Base-by-base conservation (phyloP, 2,113 vertebrate genomes). In the Hemiprocne comata region DNA sequence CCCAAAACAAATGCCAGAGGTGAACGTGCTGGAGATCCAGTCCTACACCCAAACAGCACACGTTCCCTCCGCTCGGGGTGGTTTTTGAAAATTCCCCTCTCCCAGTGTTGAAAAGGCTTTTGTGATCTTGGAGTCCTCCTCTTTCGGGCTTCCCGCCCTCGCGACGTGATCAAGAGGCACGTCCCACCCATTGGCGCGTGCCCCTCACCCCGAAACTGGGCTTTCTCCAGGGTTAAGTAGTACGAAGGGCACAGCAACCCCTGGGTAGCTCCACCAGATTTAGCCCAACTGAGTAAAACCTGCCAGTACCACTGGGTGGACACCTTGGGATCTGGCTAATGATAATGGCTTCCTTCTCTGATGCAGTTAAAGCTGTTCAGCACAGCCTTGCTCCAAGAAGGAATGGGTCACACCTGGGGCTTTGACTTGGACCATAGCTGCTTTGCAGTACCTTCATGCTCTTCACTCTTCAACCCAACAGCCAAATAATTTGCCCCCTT, bases 1-100 rank as follows among this genome's bases (percentile, higher is more conserved):
- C 85, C 84, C 91, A 94, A 95, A 96, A 96, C 90, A 95, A 95
- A 76, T 0, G 36, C 95, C 88, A 96, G 89, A 71, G 91, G 87
- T 96, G 83, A 97, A 97, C 87, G 80, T 95, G 88, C 81, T 85
- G 82, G 80, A 94, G 94, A 96, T 90, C 81, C 83, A 97, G 90
- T 81, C 90, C 80, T 95, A 93, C 88, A 92, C 66, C 76, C 83
- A 90, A 92, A 87, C 77, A 96, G 85, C 64, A 92, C 83, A 91
- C 20, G 5, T 62, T 94, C 93, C 44, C 80, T 84, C 91, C 0
- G 76, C 93, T 89, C 2, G 4, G 66, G 90, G 94, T 96, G 76
- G 46, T 94, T 94, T 94, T 64, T 44, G 90, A 96, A 97, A 97
- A 96, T 97, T 94, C 95, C 96, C 94, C 95, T 85, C 93, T 87